phyloP scores from a whole-genome alignment of 2,797 vertebrate genomes.

The Petrocephalus sullivani region DNA sequence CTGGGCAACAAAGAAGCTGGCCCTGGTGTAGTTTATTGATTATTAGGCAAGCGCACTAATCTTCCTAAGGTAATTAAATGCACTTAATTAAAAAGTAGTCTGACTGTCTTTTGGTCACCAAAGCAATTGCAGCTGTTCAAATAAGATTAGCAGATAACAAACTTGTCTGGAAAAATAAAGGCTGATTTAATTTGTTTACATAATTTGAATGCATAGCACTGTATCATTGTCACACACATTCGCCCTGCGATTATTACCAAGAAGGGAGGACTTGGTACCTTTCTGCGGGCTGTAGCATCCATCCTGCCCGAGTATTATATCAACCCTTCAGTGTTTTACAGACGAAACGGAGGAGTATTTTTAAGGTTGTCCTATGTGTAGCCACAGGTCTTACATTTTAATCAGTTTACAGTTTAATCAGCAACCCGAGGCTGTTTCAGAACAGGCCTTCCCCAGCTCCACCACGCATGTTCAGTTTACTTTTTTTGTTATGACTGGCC shows the following conservation, averaged over 20 bases:
- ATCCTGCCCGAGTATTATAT: neutral
- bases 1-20: constrained; percentile 59
- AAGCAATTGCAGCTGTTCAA: constrained; percentile 88
- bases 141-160: constrained; percentile 85
- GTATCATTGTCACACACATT: constrained; percentile 40
- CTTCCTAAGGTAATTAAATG: constrained; percentile 94
- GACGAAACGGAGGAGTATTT: neutral
- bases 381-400: neutral
- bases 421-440: neutral
- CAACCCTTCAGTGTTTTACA: neutral
- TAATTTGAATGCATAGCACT: constrained; percentile 51
- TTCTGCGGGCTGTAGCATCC: neutral
- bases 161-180: constrained; percentile 56
- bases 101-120: constrained; percentile 82
- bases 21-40: constrained; percentile 81
- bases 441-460: neutral
- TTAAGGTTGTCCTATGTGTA: neutral
- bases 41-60: constrained; percentile 92
- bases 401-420: neutral
- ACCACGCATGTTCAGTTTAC: neutral
- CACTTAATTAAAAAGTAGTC: constrained; percentile 99
- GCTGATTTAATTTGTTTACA: constrained; percentile 55
- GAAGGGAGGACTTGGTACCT: neutral
- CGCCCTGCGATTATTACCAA: neutral
- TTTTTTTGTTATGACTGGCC: neutral